Conservation (phyloP, 1,140 invertebrate genomes). For the Neuroterus valhalla region DNA sequence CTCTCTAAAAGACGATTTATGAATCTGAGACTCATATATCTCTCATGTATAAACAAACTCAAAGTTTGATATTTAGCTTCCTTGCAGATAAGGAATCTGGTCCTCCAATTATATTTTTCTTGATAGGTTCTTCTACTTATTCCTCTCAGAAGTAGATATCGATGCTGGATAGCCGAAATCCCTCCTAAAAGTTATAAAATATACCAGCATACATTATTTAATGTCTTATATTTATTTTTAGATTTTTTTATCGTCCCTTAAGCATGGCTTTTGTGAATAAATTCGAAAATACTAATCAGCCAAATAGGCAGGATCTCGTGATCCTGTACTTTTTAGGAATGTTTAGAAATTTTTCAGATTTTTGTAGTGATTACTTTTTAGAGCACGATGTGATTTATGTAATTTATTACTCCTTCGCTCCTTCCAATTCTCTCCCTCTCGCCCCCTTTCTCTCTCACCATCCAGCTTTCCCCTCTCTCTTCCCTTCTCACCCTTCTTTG, state of each 20-base stretch:
- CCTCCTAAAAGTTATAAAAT: neutral
- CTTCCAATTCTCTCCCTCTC: too few relatives aligned
- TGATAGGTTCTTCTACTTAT: constrained; percentile 4
- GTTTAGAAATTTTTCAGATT: neutral
- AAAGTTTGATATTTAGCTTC: neutral
- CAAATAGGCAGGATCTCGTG: constrained; percentile 3
- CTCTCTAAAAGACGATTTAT: neutral
- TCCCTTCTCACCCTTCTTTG: too few relatives aligned
- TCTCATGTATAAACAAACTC: constrained; percentile 12
- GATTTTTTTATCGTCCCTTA: constrained; percentile 19
- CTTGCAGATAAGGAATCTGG: neutral
- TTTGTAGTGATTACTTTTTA: too few relatives aligned
- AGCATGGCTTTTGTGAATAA: constrained; percentile 16
- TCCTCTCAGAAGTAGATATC: constrained; percentile 6
- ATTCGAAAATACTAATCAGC: constrained; percentile 8
- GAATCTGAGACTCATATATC: neutral
- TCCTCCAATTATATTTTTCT: constrained; percentile 2
- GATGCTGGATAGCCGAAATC: constrained; percentile 1
- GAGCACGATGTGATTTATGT: too few relatives aligned
- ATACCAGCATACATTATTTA: neutral
- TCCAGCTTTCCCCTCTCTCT: too few relatives aligned
- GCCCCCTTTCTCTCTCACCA: too few relatives aligned
- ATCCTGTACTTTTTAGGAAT: neutral
- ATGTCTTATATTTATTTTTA: neutral
- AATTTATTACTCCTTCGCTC: too few relatives aligned